A percentile compares a stretch with the other conserved stretches of the same genome.
phyloP scores from a whole-genome alignment of 1,140 invertebrate genomes.

The Chironomus tepperi region DNA sequence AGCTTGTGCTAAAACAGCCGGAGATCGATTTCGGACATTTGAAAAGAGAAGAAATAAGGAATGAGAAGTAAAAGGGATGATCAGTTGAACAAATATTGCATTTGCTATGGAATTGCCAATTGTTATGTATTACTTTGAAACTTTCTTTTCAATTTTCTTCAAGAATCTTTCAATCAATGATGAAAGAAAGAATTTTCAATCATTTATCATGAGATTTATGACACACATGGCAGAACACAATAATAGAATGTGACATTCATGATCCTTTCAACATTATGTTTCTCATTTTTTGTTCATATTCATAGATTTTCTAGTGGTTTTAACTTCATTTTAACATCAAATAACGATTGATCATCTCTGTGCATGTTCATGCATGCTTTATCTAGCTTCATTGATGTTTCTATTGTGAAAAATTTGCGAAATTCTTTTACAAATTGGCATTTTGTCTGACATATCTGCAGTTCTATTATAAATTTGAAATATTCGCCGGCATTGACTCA shows the following conservation, averaged over 20 bases:
- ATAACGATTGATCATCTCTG: neutral
- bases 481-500: neutral
- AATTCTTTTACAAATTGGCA: too few species aligned
- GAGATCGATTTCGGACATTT: conserved; percentile 3
- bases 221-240: neutral
- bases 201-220: conserved; percentile 8
- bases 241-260: too few species aligned
- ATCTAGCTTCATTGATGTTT: too few species aligned
- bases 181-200: neutral
- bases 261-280: too few species aligned
- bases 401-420: too few species aligned
- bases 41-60: neutral
- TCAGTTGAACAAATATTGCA: conserved; percentile 13
- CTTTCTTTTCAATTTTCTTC: neutral
- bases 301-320: neutral
- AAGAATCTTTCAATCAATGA: neutral
- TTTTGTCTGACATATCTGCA: too few species aligned
- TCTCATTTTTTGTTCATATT: too few species aligned
- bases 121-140: too few species aligned
- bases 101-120: neutral
- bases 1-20: conserved; percentile 11
- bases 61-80: neutral
- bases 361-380: too few species aligned
- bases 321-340: neutral
- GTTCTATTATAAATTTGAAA: too few species aligned